A percentile compares a stretch with the other conserved stretches of the same genome.
Conservation (phyloP, 2,113 vertebrate species). For the Serilophus lunatus region DNA sequence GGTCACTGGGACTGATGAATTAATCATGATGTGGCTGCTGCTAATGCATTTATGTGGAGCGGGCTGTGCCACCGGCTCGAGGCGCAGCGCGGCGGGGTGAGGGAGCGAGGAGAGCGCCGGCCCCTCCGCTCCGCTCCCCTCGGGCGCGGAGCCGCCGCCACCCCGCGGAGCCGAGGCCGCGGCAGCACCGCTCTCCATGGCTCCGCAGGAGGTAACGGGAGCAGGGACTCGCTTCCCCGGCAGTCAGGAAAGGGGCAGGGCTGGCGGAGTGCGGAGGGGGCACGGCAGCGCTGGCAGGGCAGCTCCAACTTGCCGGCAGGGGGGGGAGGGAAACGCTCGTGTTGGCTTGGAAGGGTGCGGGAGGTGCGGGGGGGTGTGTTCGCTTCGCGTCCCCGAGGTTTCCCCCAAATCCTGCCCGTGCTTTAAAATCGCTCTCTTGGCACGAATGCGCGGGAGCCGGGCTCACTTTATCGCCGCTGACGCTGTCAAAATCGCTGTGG, state of each 20-base stretch:
- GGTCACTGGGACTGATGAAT: slow-evolving; percentile 65
- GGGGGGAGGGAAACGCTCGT: not conserved
- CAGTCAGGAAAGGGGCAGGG: not conserved
- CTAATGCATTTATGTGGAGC: slow-evolving; percentile 48
- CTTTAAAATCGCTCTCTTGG: not conserved
- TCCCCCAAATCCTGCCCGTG: not conserved
- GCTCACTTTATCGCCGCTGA: not conserved
- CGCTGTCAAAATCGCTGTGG: not conserved
- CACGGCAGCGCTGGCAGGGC: not conserved
- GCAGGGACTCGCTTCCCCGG: not conserved
- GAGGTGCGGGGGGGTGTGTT: not conserved
- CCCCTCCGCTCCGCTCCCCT: not conserved
- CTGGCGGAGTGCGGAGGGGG: not conserved
- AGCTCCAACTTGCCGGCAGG: not conserved
- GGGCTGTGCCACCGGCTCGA: slow-evolving; percentile 43
- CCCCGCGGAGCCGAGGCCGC: not conserved
- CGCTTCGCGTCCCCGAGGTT: not conserved
- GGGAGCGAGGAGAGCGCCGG: not conserved
- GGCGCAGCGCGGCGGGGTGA: slow-evolving; percentile 48
- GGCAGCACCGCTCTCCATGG: slow-evolving; percentile 16
- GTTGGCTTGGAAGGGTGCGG: not conserved
- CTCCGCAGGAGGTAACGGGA: slow-evolving; percentile 46
- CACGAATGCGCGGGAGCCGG: not conserved
- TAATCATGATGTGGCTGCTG: slow-evolving; percentile 76
- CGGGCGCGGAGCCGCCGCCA: not conserved